Base-by-base conservation (phyloP, 2,888 invertebrate genomes). In the Argyresthia goedartella region DNA sequence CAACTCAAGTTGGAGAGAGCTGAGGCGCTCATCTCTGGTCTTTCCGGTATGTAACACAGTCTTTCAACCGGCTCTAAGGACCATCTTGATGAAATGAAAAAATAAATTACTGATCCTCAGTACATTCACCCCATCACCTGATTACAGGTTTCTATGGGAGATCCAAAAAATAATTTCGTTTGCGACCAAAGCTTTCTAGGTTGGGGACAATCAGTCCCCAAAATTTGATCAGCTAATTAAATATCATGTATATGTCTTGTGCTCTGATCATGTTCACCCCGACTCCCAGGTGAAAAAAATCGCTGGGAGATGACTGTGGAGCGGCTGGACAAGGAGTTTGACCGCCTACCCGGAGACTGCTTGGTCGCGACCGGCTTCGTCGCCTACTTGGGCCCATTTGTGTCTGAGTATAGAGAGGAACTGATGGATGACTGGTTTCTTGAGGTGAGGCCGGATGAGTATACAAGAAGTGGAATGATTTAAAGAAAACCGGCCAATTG, bases 301-400 rank as follows among this genome's bases (percentile, higher is more conserved):
- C 89, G 96, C 47, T 97, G 97, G 97, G 91, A 91, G 65, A 69
- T 89, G 59, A 93, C 93, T 0, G 93, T 94, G 3, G 87, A 88
- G 62, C 81, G 88, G 0, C 77, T 96, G 51, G 93, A 94, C 69
- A 87, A 87, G 57, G 88, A 91, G 65, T 95, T 93, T 68, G 91
- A 91, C 14, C 90, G 89, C 66, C 76, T 97, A 53, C 92, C 94
- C 0, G 97, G 97, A 0, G 95, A 97, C 77, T 95, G 95, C 66
- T 82, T 97, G 16, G 81, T 96, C 51, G 92, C 95, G 0, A 94
- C 94, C 0, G 96, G 94, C 9, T 96, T 95, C 81, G 87, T 96
- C 49, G 95, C 95, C 3, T 97, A 97, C 76, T 87, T 95, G 62
- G 96, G 97, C 0, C 95, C 96, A 1, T 96, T 96, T 81, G 90